Evolutionary conservation across 2,888 invertebrate genomes (phyloP), one percentile per base, ranked within the genome.

Genomic region (Octodonta nipae): DNA sequence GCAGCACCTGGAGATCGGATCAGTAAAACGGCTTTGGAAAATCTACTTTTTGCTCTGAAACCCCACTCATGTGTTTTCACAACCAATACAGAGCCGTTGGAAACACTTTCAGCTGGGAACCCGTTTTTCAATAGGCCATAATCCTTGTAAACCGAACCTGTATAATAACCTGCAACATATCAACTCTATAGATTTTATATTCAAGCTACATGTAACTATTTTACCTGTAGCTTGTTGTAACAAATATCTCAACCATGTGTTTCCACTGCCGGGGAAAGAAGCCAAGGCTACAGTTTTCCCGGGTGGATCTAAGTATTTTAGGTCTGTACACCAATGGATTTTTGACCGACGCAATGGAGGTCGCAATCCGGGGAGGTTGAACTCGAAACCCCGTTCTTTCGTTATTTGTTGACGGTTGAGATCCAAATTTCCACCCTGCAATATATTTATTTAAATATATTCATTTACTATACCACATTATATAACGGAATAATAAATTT

Each of bases 241-340:
- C 25, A 85, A 60, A 55, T 84, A 84, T 34, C 85, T 61, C 10
- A 85, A 60, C 85, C 85, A 85, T 13, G 84, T 84, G 53, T 85
- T 85, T 1, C 84, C 84, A 52, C 82, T 83, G n/a, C 84, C 84
- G 4, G 84, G 85, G 56, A 78, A 82, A 0, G 81, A 82, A 1
- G 75, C 82, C 16, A 85, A 60, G 1, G 83, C 84, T 1, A 71
- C 68, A 5, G 70, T 63, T 1, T 67, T 63, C 6, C 69, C 67
- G 0, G 73, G 69, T 0, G 65, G 60, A 17, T 52, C 44, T 5
- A 43, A 8, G 36, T 47, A 69, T 15, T 55, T 61, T 26, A 72
- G 50, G 30, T 66, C 65, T 38, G 65, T 61, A 44, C 72, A 73
- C 73, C 74, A 74, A 25, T 59, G 55, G 26, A 64, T 61, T 34